Evolutionary conservation across 2,113 vertebrate genomes (phyloP).

Genomic region (Leucosticte australis): DNA sequence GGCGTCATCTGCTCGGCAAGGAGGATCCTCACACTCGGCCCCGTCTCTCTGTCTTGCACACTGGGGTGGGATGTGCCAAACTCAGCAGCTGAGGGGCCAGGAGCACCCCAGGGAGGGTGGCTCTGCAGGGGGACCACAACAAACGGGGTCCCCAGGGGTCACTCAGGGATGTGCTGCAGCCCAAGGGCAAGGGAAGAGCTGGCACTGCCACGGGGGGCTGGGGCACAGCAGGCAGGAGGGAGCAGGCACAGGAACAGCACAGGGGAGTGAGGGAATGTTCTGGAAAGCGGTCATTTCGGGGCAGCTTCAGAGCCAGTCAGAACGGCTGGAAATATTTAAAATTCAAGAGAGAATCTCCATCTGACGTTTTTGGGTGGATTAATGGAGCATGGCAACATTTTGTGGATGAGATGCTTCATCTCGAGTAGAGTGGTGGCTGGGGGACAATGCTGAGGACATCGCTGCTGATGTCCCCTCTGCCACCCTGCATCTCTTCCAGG

Average conservation of each 20-base stretch:
- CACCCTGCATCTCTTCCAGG: not conserved
- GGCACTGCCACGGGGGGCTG: not conserved
- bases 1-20: not conserved
- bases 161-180: accelerated
- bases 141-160: accelerated
- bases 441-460: not conserved
- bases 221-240: not conserved
- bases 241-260: accelerated
- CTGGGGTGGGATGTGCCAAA: not conserved
- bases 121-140: not conserved
- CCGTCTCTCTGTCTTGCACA: not conserved
- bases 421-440: not conserved
- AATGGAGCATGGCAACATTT: conserved; percentile 24
- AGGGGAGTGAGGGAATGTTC: not conserved
- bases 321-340: not conserved
- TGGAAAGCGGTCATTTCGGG: not conserved
- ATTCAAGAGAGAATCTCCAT: conserved; percentile 20
- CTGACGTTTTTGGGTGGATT: conserved; percentile 36
- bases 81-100: accelerated
- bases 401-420: conserved; percentile 24
- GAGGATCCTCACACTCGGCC: not conserved
- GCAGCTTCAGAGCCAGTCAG: not conserved
- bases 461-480: not conserved
- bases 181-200: not conserved
- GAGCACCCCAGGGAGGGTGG: accelerated